Conservation (phyloP, 2,113 vertebrate genomes). For the Dissostichus mawsoni region DNA sequence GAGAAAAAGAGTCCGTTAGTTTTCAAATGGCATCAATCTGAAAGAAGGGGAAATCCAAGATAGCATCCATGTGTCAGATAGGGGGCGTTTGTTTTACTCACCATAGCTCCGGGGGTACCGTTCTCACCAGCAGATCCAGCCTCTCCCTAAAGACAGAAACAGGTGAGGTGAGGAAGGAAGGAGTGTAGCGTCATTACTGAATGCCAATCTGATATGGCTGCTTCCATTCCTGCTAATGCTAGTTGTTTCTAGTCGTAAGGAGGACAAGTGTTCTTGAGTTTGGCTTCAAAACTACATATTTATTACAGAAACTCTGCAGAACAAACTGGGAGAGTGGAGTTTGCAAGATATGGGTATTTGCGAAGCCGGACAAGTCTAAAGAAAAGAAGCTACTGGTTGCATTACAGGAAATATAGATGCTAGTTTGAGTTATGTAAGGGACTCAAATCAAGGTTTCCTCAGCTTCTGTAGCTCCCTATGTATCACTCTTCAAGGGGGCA, state of each 20-base stretch:
- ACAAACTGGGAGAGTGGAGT: background rate
- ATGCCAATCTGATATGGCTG: background rate
- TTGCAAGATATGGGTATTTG: too few relatives aligned
- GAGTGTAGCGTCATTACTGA: background rate
- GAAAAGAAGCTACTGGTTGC: background rate
- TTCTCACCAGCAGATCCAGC: conserved; percentile 93
- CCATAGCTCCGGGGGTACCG: conserved; percentile 95
- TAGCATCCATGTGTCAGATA: background rate
- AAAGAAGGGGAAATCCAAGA: background rate
- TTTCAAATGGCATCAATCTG: background rate
- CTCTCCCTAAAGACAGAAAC: conserved; percentile 87
- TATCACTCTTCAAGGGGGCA: background rate
- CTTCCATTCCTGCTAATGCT: background rate
- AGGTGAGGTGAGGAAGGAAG: conserved; percentile 3
- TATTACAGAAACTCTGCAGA: too few relatives aligned
- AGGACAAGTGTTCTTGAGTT: background rate
- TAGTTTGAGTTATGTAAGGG: background rate
- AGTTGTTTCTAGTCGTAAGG: too few relatives aligned
- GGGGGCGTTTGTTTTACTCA: conserved; percentile 67
- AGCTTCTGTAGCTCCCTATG: background rate
- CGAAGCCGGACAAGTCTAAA: background rate
- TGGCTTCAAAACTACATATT: background rate
- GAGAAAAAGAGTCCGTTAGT: conserved; percentile 7
- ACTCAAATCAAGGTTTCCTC: background rate
- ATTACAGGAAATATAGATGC: background rate